These are phyloP conservation scores for Hycleus phaleratus DNA, from an alignment of 1,140 invertebrate genomes.

Conservation along the genomic window DNA sequence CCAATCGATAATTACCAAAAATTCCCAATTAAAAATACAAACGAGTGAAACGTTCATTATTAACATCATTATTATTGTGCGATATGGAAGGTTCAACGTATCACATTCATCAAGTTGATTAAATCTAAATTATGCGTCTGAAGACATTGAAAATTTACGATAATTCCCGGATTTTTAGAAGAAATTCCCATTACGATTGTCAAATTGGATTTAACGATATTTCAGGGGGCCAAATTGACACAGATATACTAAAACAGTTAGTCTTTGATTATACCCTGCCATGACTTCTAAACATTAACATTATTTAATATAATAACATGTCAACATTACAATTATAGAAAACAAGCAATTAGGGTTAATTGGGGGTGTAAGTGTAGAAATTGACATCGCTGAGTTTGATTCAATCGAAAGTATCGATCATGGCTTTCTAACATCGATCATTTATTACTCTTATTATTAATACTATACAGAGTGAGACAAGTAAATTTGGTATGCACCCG, in stretches of 20 bases:
- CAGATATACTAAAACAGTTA: slow-evolving; percentile 3
- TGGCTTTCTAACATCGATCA: no score
- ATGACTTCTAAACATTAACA: slow-evolving; percentile 2
- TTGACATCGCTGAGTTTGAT: no score
- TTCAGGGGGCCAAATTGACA: background rate
- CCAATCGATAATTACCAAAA: background rate
- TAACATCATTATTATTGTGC: background rate
- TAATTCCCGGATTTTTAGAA: no score
- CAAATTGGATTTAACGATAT: background rate
- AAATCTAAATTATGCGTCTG: background rate
- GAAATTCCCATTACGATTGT: background rate
- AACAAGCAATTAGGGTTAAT: no score
- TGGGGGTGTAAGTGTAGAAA: no score
- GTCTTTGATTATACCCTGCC: slow-evolving; percentile 14
- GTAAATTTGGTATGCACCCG: no score
- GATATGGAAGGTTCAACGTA: slow-evolving; percentile 14
- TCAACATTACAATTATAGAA: no score
- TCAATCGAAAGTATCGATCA: no score
- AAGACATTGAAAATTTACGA: no score
- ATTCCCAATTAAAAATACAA: background rate
- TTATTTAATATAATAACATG: no score
- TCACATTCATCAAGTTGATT: slow-evolving; percentile 9
- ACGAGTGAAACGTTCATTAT: background rate
- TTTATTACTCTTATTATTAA: no score
- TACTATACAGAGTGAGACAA: no score